phyloP scores from a whole-genome alignment of 23 tunicate genomes.

The Phallusia fumigata region DNA sequence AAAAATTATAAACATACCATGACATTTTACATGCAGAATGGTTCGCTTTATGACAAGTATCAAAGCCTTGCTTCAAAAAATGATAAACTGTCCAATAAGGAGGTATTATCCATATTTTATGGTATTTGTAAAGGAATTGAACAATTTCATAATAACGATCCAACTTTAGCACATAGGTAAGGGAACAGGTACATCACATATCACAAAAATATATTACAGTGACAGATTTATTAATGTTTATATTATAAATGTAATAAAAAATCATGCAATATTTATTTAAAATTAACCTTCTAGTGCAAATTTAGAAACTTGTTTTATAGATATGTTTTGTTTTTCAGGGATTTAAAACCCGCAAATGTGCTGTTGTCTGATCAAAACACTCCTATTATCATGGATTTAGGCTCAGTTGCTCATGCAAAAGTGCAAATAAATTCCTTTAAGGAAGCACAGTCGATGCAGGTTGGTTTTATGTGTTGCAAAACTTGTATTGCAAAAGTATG shows the following conservation, averaged over 20 bases:
- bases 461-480: not conserved
- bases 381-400: slow-evolving; percentile 92
- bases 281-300: too few relatives aligned
- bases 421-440: slow-evolving; percentile 52
- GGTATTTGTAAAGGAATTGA: slow-evolving; percentile 76
- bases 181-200: not conserved
- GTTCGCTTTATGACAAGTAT: slow-evolving; percentile 91
- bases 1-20: not conserved
- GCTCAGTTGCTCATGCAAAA: slow-evolving; percentile 70
- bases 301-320: too few relatives aligned
- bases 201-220: too few relatives aligned
- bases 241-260: too few relatives aligned
- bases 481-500: too few relatives aligned
- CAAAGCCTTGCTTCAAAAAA: slow-evolving; percentile 47
- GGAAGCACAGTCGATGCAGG: slow-evolving; percentile 87
- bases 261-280: too few relatives aligned
- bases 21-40: slow-evolving; percentile 28
- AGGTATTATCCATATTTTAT: slow-evolving; percentile 48
- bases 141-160: slow-evolving; percentile 56
- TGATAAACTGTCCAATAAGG: slow-evolving; percentile 33
- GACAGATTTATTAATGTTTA: too few relatives aligned
- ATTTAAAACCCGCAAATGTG: slow-evolving; percentile 93
- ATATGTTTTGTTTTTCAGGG: slow-evolving; percentile 30
- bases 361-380: slow-evolving; percentile 67
- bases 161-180: slow-evolving; percentile 82